These are phyloP conservation scores for Mirza zaza DNA, from an alignment of 2,113 vertebrate species.

Conservation along the genomic window DNA sequence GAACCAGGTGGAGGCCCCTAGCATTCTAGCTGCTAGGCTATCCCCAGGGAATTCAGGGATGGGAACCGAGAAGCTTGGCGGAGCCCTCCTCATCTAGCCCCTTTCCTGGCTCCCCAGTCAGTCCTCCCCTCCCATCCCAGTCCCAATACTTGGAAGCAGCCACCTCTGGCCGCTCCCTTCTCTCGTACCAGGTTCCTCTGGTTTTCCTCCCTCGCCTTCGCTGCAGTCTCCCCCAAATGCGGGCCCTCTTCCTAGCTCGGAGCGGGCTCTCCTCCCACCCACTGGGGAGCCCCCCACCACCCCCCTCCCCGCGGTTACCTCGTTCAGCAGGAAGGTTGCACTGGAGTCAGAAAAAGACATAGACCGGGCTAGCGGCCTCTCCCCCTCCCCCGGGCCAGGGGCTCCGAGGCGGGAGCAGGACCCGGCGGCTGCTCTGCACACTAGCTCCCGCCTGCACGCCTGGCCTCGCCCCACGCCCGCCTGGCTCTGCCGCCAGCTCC, in stretches of 20 bases:
- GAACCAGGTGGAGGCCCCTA: neutral
- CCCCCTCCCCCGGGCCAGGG: conserved; percentile 76
- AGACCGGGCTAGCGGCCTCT: conserved; percentile 75
- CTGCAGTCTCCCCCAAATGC: neutral
- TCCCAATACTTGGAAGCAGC: neutral
- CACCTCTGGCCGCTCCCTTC: neutral
- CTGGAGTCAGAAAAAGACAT: conserved; percentile 88
- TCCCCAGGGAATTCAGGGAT: neutral
- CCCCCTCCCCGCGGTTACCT: conserved; percentile 77
- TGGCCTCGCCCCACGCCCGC: conserved; percentile 71
- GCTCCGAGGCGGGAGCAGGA: conserved; percentile 74
- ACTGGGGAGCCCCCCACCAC: neutral
- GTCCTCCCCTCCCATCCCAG: neutral
- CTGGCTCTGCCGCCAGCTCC: conserved; percentile 26
- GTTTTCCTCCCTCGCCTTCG: neutral
- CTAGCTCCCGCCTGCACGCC: conserved; percentile 62
- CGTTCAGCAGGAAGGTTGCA: conserved; percentile 87
- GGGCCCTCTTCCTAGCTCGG: neutral
- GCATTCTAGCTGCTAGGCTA: neutral
- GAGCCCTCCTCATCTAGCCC: neutral
- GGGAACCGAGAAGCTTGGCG: neutral
- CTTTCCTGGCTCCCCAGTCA: neutral
- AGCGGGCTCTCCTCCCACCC: conserved; percentile 30
- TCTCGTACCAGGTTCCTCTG: neutral
- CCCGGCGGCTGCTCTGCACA: conserved; percentile 58